Conservation (phyloP, 2,797 vertebrate genomes). For the Danio kyathit region DNA sequence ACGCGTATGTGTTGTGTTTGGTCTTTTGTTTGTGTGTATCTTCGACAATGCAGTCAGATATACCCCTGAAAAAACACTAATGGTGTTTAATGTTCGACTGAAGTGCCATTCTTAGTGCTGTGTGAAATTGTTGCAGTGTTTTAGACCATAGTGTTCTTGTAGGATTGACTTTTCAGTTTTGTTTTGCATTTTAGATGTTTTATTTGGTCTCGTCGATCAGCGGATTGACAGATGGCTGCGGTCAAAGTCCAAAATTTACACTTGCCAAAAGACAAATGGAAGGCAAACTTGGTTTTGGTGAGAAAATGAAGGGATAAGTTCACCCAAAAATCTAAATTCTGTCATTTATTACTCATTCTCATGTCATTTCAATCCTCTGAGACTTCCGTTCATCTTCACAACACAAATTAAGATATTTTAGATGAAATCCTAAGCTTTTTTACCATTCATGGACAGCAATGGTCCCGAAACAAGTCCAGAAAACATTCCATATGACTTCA, state of each 20-base stretch:
- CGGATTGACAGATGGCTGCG: background rate
- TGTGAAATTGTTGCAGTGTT: slow-evolving; percentile 77
- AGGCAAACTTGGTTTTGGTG: background rate
- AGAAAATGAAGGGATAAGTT: background rate
- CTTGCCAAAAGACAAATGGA: slow-evolving; percentile 14
- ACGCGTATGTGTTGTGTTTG: slow-evolving; percentile 76
- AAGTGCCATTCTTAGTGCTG: slow-evolving; percentile 85
- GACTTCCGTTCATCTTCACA: no score
- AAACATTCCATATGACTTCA: no score
- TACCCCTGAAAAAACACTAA: slow-evolving; percentile 23
- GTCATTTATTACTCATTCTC: no score
- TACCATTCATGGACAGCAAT: no score
- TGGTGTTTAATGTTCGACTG: slow-evolving; percentile 64
- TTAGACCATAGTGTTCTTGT: slow-evolving; percentile 55
- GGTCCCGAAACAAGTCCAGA: no score
- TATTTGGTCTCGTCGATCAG: background rate
- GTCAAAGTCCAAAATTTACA: background rate
- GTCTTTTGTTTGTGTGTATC: slow-evolving; percentile 65
- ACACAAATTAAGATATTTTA: no score
- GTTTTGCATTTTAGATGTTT: slow-evolving; percentile 46
- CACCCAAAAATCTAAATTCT: no score
- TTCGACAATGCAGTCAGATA: slow-evolving; percentile 50
- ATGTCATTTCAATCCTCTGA: no score
- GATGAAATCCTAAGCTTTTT: no score
- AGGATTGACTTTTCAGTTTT: slow-evolving; percentile 44